Percentiles rank a stretch among this genome's conserved stretches.
Conservation (phyloP, 2,888 invertebrate species). For the Helleia helle region DNA sequence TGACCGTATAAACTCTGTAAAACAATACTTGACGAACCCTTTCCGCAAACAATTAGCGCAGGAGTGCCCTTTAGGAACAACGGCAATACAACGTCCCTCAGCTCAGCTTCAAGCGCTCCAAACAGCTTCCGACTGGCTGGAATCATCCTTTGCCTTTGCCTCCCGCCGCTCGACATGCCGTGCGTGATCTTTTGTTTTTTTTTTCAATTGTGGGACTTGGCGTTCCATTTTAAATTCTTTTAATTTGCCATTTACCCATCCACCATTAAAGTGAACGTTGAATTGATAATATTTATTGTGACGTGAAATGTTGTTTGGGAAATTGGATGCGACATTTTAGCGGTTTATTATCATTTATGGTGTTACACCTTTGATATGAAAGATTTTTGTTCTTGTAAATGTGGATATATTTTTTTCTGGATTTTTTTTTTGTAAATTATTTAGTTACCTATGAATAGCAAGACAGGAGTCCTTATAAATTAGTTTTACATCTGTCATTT, state of each 20-base stretch:
- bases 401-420: too few relatives aligned
- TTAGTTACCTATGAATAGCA: too few relatives aligned
- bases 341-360: too few relatives aligned
- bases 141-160: slow-evolving; percentile 53
- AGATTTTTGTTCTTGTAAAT: too few relatives aligned
- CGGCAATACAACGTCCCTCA: slow-evolving; percentile 54
- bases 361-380: too few relatives aligned
- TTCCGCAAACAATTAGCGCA: slow-evolving; percentile 71
- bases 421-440: too few relatives aligned
- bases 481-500: too few relatives aligned
- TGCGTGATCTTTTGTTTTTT: slow-evolving; percentile 47
- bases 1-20: slow-evolving; percentile 46
- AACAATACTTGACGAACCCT: slow-evolving; percentile 68
- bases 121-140: slow-evolving; percentile 58
- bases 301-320: too few relatives aligned
- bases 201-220: slow-evolving; percentile 36
- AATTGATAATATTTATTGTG: too few relatives aligned
- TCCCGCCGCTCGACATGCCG: slow-evolving; percentile 38
- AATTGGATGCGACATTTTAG: too few relatives aligned
- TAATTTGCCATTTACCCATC: slow-evolving; percentile 9
- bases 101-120: slow-evolving; percentile 33
- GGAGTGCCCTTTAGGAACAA: slow-evolving; percentile 61
- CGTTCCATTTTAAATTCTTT: slow-evolving; percentile 15
- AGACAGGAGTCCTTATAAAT: too few relatives aligned
- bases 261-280: not conserved